A percentile compares a stretch with the other conserved stretches of the same genome.
Conservation (phyloP, 2,888 invertebrate genomes). For the Drosophila siamana region DNA sequence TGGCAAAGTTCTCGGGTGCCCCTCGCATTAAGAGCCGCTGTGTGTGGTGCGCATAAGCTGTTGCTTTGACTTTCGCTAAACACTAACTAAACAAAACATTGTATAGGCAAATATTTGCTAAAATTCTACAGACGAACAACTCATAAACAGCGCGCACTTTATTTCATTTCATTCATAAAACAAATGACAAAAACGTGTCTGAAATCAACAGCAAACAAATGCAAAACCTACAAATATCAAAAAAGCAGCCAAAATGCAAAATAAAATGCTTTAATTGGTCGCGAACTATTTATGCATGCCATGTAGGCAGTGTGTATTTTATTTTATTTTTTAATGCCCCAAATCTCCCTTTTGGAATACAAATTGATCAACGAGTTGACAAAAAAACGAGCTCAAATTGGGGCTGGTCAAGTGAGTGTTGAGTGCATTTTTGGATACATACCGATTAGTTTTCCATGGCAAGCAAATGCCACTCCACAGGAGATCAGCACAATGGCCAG, state of each 20-base stretch:
- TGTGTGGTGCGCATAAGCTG: constrained; percentile 1
- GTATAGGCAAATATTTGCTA: constrained; percentile 60
- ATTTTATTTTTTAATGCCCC: constrained; percentile 41
- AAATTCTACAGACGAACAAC: constrained; percentile 30
- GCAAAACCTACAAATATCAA: constrained; percentile 2
- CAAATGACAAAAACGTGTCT: constrained; percentile 70
- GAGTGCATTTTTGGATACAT: constrained; percentile 52
- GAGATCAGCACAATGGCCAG: constrained; percentile 71
- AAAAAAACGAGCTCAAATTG: constrained; percentile 22
- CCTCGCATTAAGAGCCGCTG: constrained; percentile 50
- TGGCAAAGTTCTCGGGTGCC: constrained; percentile 48
- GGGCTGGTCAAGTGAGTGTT: constrained; percentile 29
- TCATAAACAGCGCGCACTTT: constrained; percentile 23
- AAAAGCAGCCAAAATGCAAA: constrained; percentile 9
- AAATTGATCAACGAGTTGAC: constrained; percentile 28
- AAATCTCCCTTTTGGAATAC: constrained; percentile 54
- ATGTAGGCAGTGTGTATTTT: constrained; percentile 19
- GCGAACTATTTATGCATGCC: constrained; percentile 52
- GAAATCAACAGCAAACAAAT: constrained; percentile 37
- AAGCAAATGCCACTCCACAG: constrained; percentile 78
- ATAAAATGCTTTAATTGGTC: constrained; percentile 21
- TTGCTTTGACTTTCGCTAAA: constrained; percentile 56
- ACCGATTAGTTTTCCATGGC: constrained; percentile 83
- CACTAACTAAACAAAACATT: constrained; percentile 59
- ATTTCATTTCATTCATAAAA: constrained; percentile 67